Base-by-base conservation (phyloP, 2,113 vertebrate species). In the Symphodus melops region DNA sequence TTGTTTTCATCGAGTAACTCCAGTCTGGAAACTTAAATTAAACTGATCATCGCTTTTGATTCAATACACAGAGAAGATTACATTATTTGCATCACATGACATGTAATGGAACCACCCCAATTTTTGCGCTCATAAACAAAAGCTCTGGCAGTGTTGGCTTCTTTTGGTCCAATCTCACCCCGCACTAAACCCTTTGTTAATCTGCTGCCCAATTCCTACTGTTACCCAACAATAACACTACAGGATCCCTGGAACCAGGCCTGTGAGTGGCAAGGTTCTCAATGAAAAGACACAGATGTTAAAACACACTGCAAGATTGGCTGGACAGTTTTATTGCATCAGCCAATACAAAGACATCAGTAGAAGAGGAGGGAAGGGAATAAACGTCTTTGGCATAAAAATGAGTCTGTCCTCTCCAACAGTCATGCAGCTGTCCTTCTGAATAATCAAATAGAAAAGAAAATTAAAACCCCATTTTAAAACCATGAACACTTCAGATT, bases 261-360 rank as follows among this genome's bases (percentile, higher is more conserved):
- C 83, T 8, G 37, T 4, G 37, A 82, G 69, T 53, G 63, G 72
- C 73, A 54, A 33, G 21, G 53, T 12, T 60, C 79, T 70, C 68
- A 63, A 57, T 62, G 72, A 63, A 51, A 75, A 85, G 55, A 83
- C 79, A 86, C 83, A 90, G 82, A 90, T 74, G 87, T 88, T 81
- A 57, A 56, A 52, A 87, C 76, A 79, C 81, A 48, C 51, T 53
- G 70, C 64, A 68, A 81, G 39, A 60, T 55, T 64, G 82, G 70
- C 51, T 73, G 79, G 74, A 86, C 66, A 42, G 65, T 81, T 92
- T 91, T 90, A 92, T 91, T 91, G 77, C 81, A 85, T 83, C 75
- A 86, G 77, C 71, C 86, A 78, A 78, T 83, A 94, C 70, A 91
- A 91, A 87, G 84, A 86, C 75, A 77, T 85, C 46, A 77, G 60